Percentiles rank a stretch among this genome's conserved stretches.
Conservation (phyloP, 2,797 vertebrate species). For the Diglossa cyanea region DNA sequence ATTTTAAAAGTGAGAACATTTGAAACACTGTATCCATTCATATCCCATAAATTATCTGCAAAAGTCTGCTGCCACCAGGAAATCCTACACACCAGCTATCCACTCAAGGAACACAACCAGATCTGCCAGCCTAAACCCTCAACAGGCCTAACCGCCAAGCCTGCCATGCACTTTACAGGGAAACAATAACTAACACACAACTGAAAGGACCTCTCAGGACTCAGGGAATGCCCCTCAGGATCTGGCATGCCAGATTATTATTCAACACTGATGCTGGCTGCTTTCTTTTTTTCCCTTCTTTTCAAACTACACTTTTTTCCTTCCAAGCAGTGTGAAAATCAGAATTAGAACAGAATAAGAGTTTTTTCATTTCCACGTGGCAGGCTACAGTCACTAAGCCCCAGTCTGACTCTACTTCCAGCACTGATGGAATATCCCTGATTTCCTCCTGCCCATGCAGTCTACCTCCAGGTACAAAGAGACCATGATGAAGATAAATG, state of each 20-base stretch:
- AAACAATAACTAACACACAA: not conserved
- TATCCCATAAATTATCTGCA: fast-evolving
- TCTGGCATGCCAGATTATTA: not conserved
- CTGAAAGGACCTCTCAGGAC: not conserved
- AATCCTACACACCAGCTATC: not conserved
- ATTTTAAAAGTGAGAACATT: not conserved
- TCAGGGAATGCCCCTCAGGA: not conserved
- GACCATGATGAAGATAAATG: not conserved
- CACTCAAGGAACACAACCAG: not conserved
- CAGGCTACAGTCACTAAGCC: not conserved
- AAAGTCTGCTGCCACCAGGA: not conserved
- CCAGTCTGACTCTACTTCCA: not conserved
- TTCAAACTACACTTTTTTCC: not conserved
- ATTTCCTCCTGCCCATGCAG: not conserved
- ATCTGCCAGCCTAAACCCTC: not conserved
- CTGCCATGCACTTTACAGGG: not conserved
- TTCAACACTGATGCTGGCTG: not conserved
- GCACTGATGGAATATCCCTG: not conserved
- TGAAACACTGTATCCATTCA: not conserved
- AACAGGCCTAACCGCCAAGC: not conserved
- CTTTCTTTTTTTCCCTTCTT: not conserved
- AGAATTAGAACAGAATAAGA: not conserved
- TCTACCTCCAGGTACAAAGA: not conserved
- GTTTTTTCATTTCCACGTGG: not conserved
- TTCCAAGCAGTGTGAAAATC: not conserved